phyloP scores from a whole-genome alignment of 2,797 vertebrate genomes.

The Notoglanidium macrostoma region DNA sequence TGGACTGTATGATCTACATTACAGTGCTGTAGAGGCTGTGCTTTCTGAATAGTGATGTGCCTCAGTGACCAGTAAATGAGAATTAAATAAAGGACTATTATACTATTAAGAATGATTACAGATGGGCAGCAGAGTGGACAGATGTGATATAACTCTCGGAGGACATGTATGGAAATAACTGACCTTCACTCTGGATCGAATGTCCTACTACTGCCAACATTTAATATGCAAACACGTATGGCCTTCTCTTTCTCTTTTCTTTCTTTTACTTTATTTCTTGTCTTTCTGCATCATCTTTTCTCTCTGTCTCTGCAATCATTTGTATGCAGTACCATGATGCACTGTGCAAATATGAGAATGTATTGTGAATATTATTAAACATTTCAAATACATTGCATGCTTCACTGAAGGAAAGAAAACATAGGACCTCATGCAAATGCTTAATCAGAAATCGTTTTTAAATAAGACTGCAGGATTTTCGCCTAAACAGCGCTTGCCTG shows the following conservation, averaged over 20 bases:
- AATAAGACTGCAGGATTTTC: not conserved
- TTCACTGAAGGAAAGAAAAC: constrained; percentile 32
- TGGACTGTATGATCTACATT: constrained; percentile 11
- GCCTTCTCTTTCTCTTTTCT: constrained; percentile 18
- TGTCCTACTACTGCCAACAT: constrained; percentile 28
- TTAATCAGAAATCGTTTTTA: constrained; percentile 14
- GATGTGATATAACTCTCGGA: constrained; percentile 55
- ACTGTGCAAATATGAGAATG: constrained; percentile 33
- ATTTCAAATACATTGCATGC: constrained; percentile 25
- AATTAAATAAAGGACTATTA: constrained; percentile 48
- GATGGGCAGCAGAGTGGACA: constrained; percentile 47
- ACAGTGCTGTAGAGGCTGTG: constrained; percentile 30
- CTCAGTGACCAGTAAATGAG: constrained; percentile 40
- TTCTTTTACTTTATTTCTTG: not conserved
- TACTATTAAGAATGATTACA: constrained; percentile 55
- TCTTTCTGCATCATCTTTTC: constrained; percentile 9
- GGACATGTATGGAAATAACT: constrained; percentile 43
- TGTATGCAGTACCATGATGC: constrained; percentile 16
- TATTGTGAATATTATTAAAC: constrained; percentile 33
- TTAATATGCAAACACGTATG: constrained; percentile 50
- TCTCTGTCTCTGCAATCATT: constrained; percentile 41
- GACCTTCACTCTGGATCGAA: constrained; percentile 47
- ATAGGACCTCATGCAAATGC: not conserved
- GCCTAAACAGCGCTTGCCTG: not conserved
- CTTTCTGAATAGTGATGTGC: constrained; percentile 37